Base-by-base conservation (phyloP, 2,888 invertebrate species). In the Xylota sylvarum region DNA sequence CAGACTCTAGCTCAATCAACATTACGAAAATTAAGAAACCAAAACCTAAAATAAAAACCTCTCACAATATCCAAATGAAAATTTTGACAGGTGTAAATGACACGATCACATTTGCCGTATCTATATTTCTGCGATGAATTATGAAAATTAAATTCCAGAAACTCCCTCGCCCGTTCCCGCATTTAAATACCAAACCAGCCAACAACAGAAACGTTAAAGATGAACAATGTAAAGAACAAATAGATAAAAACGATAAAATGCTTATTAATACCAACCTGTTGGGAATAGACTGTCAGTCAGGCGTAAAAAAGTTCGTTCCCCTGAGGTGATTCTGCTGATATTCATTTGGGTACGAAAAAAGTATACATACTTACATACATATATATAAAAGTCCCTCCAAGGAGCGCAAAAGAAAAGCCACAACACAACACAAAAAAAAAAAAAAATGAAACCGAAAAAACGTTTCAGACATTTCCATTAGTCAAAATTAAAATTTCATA, bases 401-500 rank as follows among this genome's bases (percentile, higher is more conserved):
- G 14, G 7, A 35, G 37, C 17, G 9, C 14, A 43, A 10, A 23
- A 35, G 9, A 60, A 60, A 17, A 48, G 32, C 65, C 56, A 19
- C 5, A 55, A 23, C 23, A 23, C 2, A 23, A 23, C 1, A 23
- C 1, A 23, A 23, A 23, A 23, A 43, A 55, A 14, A n/a, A n/a
- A n/a, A n/a, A n/a, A n/a, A n/a, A n/a, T n/a, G n/a, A n/a, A n/a
- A n/a, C n/a, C n/a, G n/a, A n/a, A n/a, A n/a, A 48, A 27, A 73
- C 40, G 52, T 17, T 80, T 65, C 43, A 76, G 73, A 80, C 64
- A 70, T 78, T 86, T 82, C 86, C 86, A 86, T 86, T 86, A 86
- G 81, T 86, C 86, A 77, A 86, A 86, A 86, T 86, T 86, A 86
- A 86, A 86, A 86, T 77, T 86, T 77, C 62, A 86, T 86, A 82